phyloP scores from a whole-genome alignment of 2,797 vertebrate genomes.

The Periparus ater region DNA sequence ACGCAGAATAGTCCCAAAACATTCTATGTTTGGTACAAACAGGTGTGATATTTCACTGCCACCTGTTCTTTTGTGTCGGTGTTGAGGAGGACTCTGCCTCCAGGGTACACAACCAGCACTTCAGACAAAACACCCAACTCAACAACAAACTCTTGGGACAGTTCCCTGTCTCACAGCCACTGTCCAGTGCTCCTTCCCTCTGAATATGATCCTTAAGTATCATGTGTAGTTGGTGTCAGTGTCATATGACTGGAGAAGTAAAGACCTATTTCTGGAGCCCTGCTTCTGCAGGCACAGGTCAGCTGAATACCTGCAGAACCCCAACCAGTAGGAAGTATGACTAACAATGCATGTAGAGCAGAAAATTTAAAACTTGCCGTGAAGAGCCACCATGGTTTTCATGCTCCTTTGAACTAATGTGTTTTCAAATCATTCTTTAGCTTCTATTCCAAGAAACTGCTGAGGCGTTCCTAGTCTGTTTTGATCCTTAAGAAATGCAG shows the following conservation, averaged over 20 bases:
- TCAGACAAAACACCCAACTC: neutral
- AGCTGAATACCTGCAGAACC: neutral
- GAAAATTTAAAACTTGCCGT: neutral
- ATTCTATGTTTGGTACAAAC: neutral
- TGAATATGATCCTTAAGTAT: neutral
- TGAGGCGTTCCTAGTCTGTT: slow-evolving; percentile 57
- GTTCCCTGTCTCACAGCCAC: neutral
- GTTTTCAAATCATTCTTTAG: slow-evolving; percentile 24
- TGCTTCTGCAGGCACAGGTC: neutral
- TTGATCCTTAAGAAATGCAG: slow-evolving; percentile 61
- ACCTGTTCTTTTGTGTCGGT: neutral
- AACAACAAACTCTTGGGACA: neutral
- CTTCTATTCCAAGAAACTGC: slow-evolving; percentile 49
- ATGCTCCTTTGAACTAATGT: neutral
- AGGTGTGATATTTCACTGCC: neutral
- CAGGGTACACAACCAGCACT: neutral
- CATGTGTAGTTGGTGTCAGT: neutral
- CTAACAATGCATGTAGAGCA: neutral
- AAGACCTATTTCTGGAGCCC: neutral
- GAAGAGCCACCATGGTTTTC: neutral
- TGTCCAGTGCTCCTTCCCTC: neutral
- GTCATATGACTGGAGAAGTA: neutral
- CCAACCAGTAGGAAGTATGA: neutral
- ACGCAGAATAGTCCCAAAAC: neutral
- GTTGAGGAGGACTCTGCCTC: neutral